Percentiles rank a stretch among this genome's conserved stretches.
phyloP scores from a whole-genome alignment of 2,797 vertebrate species.

The Caiman crocodilus region DNA sequence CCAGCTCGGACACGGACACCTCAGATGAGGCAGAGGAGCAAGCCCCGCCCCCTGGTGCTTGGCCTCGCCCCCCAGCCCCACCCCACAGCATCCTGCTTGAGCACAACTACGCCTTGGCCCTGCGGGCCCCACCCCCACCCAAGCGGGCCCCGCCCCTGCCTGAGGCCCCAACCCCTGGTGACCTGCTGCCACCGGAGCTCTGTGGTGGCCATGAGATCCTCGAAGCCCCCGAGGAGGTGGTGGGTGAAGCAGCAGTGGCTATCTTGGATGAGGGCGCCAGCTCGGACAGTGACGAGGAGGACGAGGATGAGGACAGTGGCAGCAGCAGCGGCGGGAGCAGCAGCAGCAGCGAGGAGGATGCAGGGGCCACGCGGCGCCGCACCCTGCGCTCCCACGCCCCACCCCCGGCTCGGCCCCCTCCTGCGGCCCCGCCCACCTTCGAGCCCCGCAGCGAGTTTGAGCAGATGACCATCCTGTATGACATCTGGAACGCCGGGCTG shows the following conservation, averaged over 20 bases:
- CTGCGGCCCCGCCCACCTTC: slow-evolving; percentile 57
- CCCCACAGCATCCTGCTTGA: slow-evolving; percentile 85
- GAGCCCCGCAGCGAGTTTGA: slow-evolving; percentile 92
- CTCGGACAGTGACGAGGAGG: slow-evolving; percentile 79
- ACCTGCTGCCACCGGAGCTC: slow-evolving; percentile 44
- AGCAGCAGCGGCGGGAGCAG: slow-evolving; percentile 75
- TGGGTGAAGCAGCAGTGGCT: slow-evolving; percentile 79
- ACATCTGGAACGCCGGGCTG: slow-evolving; percentile 94
- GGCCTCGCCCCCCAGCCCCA: background rate
- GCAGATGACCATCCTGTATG: slow-evolving; percentile 95
- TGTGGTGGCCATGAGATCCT: slow-evolving; percentile 81
- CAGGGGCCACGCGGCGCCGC: slow-evolving; percentile 51
- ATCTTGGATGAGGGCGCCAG: slow-evolving; percentile 79
- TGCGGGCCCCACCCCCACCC: slow-evolving; percentile 45
- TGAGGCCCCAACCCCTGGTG: background rate
- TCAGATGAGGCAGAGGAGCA: slow-evolving; percentile 88
- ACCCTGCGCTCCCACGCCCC: slow-evolving; percentile 73
- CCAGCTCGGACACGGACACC: slow-evolving; percentile 86
- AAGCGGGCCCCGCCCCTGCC: no score
- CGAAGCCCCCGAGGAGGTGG: slow-evolving; percentile 93
- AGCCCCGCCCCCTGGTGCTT: slow-evolving; percentile 29
- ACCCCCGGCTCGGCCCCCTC: slow-evolving; percentile 24
- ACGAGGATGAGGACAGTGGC: slow-evolving; percentile 78
- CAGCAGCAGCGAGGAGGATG: slow-evolving; percentile 5
- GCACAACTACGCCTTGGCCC: slow-evolving; percentile 90